Percentiles rank a stretch among this genome's conserved stretches.
Conservation (phyloP, 2,888 invertebrate genomes). For the Eulithis prunata region DNA sequence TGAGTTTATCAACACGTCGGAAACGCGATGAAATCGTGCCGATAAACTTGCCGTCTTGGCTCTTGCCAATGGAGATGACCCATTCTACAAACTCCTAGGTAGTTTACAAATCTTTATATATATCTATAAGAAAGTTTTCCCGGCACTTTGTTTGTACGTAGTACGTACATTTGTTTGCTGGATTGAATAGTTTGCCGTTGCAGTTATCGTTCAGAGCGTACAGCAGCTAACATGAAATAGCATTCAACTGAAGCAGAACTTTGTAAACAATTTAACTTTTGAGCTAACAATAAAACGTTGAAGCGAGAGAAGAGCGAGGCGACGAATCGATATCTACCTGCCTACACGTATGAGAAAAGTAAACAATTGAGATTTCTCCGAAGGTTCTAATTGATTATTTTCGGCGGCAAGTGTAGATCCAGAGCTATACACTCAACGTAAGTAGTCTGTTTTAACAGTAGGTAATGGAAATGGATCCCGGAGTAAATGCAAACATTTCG, state of each 20-base stretch:
- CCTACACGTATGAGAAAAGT: too few relatives aligned
- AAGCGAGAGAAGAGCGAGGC: not conserved
- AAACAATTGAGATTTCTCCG: slow-evolving; percentile 1
- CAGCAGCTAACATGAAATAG: slow-evolving; percentile 22
- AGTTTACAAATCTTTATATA: slow-evolving; percentile 28
- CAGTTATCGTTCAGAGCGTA: slow-evolving; percentile 20
- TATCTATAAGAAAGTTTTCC: slow-evolving; percentile 26
- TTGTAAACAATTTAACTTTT: slow-evolving; percentile 30
- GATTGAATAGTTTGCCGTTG: slow-evolving; percentile 29
- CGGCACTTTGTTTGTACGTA: slow-evolving; percentile 16
- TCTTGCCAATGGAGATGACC: slow-evolving; percentile 47
- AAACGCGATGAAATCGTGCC: slow-evolving; percentile 56
- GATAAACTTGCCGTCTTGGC: slow-evolving; percentile 54
- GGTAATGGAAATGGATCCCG: not conserved
- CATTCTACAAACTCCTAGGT: slow-evolving; percentile 44
- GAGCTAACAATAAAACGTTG: slow-evolving; percentile 14
- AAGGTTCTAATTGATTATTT: not conserved
- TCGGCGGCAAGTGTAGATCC: not conserved
- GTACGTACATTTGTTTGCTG: slow-evolving; percentile 27
- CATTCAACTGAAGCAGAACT: slow-evolving; percentile 25
- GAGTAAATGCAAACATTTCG: not conserved
- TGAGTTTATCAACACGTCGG: slow-evolving; percentile 56
- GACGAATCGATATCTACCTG: not conserved
- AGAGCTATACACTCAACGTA: not conserved
- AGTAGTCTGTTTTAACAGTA: not conserved